A percentile compares a stretch with the other conserved stretches of the same genome.
Evolutionary conservation across 2,113 vertebrate genomes (phyloP).

Genomic region (Melanerpes formicivorus): DNA sequence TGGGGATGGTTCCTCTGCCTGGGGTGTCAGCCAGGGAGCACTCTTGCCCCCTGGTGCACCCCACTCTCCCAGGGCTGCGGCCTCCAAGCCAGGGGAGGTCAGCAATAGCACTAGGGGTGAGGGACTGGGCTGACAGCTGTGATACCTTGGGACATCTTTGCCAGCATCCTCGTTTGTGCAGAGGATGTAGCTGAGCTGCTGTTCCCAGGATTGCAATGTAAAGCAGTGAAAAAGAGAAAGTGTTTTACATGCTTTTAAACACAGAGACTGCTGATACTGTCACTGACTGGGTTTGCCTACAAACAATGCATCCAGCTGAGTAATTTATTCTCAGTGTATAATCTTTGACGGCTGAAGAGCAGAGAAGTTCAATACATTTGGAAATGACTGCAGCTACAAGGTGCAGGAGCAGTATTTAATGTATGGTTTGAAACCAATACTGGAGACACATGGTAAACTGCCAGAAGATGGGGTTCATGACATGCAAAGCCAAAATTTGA

Average conservation of each 20-base stretch:
- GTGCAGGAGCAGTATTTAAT: constrained; percentile 25
- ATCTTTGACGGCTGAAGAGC: constrained; percentile 48
- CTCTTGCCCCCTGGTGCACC: background rate
- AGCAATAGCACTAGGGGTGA: background rate
- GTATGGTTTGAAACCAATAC: constrained; percentile 39
- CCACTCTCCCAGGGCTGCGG: background rate
- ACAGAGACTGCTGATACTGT: constrained; percentile 47
- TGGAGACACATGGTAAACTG: constrained; percentile 35
- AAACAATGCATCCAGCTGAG: constrained; percentile 60
- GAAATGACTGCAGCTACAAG: constrained; percentile 40
- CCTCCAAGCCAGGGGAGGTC: background rate
- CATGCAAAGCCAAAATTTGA: constrained; percentile 34
- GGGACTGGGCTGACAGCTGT: background rate
- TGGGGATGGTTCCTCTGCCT: background rate
- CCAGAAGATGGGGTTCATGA: constrained; percentile 59
- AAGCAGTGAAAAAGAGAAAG: constrained; percentile 19
- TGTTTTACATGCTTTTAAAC: constrained; percentile 67
- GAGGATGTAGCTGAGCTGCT: background rate
- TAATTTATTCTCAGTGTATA: constrained; percentile 67
- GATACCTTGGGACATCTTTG: background rate
- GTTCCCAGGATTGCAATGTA: background rate
- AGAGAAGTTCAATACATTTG: constrained; percentile 27
- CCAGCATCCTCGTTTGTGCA: background rate
- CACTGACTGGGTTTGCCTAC: constrained; percentile 40
- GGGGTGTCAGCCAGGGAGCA: background rate